Conservation (phyloP, 2,113 vertebrate genomes). For the Petaurus breviceps region DNA sequence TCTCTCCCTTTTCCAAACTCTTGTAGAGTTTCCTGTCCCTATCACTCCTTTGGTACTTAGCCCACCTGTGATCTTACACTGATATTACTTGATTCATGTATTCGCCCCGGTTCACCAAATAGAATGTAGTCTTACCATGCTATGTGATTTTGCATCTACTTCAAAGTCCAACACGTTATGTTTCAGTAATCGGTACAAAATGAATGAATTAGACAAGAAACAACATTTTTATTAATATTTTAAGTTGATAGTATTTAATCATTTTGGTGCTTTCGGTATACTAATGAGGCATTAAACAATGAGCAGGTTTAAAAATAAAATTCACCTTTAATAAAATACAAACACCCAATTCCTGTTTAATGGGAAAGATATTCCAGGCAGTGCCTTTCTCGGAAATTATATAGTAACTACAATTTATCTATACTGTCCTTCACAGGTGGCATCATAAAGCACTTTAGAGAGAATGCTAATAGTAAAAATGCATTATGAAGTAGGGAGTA, state of each 20-base stretch:
- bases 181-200: neutral
- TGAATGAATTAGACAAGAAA: neutral
- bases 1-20: neutral
- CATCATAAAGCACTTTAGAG: slow-evolving; percentile 52
- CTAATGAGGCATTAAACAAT: neutral
- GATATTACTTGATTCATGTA: neutral
- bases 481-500: slow-evolving; percentile 37
- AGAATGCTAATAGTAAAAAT: slow-evolving; percentile 35
- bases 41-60: neutral
- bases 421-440: slow-evolving; percentile 32
- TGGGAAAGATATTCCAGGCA: neutral
- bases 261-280: neutral
- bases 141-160: neutral
- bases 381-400: slow-evolving; percentile 28
- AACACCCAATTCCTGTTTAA: slow-evolving; percentile 25
- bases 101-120: neutral
- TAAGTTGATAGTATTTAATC: slow-evolving; percentile 1
- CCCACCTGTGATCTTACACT: neutral
- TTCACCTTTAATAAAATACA: slow-evolving; percentile 1
- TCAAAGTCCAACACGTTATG: neutral
- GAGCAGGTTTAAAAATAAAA: neutral
- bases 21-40: neutral
- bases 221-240: neutral
- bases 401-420: slow-evolving; percentile 61
- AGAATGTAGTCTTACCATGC: neutral